These are phyloP conservation scores for Netelia inedita DNA, from an alignment of 2,888 invertebrate species.

Conservation along the genomic window DNA sequence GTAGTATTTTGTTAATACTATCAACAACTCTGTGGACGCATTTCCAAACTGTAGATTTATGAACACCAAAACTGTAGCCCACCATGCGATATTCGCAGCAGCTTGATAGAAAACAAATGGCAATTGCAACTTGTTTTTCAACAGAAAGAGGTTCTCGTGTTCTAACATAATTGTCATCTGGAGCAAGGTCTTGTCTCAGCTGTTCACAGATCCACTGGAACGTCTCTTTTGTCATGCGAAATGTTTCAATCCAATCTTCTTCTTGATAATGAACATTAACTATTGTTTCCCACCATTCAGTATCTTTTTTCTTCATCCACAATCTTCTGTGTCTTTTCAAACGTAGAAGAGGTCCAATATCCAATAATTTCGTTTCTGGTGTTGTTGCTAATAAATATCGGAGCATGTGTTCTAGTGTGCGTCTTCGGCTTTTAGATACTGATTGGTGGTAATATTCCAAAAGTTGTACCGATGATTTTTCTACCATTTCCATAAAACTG, in stretches of 20 bases:
- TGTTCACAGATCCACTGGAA: not conserved
- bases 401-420: constrained; percentile 3
- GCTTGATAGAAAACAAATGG: constrained; percentile 70
- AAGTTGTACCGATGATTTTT: no score
- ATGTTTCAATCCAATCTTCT: constrained; percentile 7
- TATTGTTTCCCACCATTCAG: not conserved
- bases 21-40: constrained; percentile 73
- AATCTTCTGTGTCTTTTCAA: constrained; percentile 6
- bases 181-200: not conserved
- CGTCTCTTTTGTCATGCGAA: constrained; percentile 1
- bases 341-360: constrained; percentile 6
- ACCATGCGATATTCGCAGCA: constrained; percentile 71
- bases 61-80: constrained; percentile 72
- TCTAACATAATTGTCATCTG: not conserved
- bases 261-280: not conserved
- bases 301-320: not conserved
- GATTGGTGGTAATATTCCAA: constrained; percentile 1
- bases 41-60: constrained; percentile 71
- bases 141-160: constrained; percentile 39
- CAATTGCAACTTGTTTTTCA: constrained; percentile 70
- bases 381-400: constrained; percentile 16
- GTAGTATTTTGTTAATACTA: constrained; percentile 74
- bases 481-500: no score
- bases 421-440: constrained; percentile 7
- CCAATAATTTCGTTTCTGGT: not conserved